Conservation (phyloP, 2,113 vertebrate species). For the Ondatra zibethicus region DNA sequence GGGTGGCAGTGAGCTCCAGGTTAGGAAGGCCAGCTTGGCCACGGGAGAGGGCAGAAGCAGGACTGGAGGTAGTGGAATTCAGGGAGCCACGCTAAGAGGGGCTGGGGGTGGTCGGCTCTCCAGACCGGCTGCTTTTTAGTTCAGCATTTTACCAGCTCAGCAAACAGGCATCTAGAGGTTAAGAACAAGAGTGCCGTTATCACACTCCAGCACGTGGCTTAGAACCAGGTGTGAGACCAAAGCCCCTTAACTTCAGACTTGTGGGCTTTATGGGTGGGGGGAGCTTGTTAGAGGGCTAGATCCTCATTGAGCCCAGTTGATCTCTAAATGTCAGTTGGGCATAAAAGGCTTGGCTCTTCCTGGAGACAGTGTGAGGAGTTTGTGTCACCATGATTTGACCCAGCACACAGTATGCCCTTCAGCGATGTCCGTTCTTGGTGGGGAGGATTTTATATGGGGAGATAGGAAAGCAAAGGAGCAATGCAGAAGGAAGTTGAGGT, state of each 20-base stretch:
- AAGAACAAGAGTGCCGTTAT: background rate
- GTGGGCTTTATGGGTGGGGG: background rate
- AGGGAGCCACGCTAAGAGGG: background rate
- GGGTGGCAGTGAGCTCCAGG: background rate
- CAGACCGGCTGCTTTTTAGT: background rate
- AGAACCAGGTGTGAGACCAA: background rate
- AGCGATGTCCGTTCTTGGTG: background rate
- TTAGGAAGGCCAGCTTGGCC: background rate
- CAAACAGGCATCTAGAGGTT: background rate
- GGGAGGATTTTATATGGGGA: background rate
- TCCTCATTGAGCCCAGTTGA: background rate
- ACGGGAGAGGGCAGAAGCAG: background rate
- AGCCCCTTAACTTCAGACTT: background rate
- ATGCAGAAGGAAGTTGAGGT: background rate
- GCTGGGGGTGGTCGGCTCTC: background rate
- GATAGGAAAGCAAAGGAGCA: background rate
- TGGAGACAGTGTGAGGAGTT: background rate
- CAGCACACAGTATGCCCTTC: background rate
- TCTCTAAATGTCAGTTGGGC: background rate
- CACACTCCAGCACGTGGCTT: background rate
- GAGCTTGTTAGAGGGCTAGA: background rate
- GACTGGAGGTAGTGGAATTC: too few species aligned
- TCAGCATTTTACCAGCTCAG: background rate
- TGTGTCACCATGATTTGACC: background rate
- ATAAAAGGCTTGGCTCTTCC: background rate